These are phyloP conservation scores for Platichthys stellatus DNA, from an alignment of 2,113 vertebrate genomes.

Conservation along the genomic window DNA sequence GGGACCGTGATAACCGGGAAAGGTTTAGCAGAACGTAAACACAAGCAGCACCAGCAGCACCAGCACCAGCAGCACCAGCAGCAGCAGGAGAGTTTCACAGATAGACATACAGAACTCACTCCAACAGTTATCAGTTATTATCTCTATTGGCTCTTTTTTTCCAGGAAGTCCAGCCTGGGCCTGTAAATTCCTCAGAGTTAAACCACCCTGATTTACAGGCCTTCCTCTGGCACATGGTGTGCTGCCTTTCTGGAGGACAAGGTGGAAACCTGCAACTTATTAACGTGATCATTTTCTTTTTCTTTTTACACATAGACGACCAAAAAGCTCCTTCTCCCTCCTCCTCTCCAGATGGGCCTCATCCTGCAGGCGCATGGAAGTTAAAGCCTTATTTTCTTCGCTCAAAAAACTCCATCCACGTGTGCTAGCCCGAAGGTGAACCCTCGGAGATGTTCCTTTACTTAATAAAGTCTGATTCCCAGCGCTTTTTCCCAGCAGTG, in stretches of 20 bases:
- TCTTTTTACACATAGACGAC: constrained; percentile 44
- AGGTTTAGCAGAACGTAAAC: too few relatives aligned
- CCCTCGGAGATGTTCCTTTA: constrained; percentile 60
- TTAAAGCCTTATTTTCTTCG: constrained; percentile 67
- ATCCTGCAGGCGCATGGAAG: constrained; percentile 75
- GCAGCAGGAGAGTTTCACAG: not conserved
- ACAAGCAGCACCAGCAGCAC: too few relatives aligned
- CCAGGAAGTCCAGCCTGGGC: constrained; percentile 67
- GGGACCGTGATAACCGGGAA: not conserved
- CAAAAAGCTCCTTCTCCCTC: constrained; percentile 29
- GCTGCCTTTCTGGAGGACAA: constrained; percentile 68
- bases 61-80: not conserved
- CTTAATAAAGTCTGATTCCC: constrained; percentile 29
- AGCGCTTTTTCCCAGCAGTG: constrained; percentile 40
- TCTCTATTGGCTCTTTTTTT: constrained; percentile 52
- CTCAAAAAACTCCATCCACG: constrained; percentile 64
- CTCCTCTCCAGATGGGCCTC: constrained; percentile 74
- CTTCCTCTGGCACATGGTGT: constrained; percentile 59
- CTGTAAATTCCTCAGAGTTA: constrained; percentile 73
- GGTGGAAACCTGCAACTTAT: constrained; percentile 77
- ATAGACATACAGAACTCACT: constrained; percentile 13
- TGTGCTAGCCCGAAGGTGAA: constrained; percentile 78
- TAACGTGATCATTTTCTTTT: constrained; percentile 68
- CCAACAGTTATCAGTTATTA: constrained; percentile 45
- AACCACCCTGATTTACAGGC: constrained; percentile 72